Percentiles rank a stretch among this genome's conserved stretches.
Evolutionary conservation across 2,888 invertebrate genomes (phyloP).

Genomic region (Onthophagus sagittarius): DNA sequence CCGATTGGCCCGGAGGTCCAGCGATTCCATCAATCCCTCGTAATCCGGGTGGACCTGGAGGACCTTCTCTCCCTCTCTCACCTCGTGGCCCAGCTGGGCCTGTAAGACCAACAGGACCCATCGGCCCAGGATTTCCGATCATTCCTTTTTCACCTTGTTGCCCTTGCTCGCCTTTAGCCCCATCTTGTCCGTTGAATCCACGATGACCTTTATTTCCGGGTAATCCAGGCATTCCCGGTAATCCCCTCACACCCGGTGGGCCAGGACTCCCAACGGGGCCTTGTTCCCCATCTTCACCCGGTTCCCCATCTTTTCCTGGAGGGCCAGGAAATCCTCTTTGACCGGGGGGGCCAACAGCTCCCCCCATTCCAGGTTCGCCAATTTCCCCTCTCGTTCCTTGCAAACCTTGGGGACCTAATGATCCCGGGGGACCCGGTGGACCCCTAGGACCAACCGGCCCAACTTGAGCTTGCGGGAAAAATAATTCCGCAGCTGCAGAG

Average conservation of each 20-base stretch:
- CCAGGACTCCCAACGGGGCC: conserved; percentile 71
- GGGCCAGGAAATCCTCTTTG: conserved; percentile 65
- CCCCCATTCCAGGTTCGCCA: conserved; percentile 70
- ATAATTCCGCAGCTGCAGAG: conserved; percentile 52
- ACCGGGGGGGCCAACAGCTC: conserved; percentile 56
- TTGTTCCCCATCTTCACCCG: conserved; percentile 76
- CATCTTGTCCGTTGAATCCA: conserved; percentile 75
- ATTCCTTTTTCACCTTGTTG: conserved; percentile 71
- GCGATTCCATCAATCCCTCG: conserved; percentile 75
- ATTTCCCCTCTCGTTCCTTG: conserved; percentile 78
- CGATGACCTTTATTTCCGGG: conserved; percentile 81
- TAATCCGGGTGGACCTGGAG: conserved; percentile 71
- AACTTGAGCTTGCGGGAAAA: conserved; percentile 75
- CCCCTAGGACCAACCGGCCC: conserved; percentile 80
- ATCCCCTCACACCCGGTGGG: conserved; percentile 69
- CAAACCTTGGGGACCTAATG: conserved; percentile 74
- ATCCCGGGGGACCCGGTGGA: conserved; percentile 61
- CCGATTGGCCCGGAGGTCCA: conserved; percentile 76
- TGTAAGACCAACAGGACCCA: conserved; percentile 67
- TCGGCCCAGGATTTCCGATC: conserved; percentile 62
- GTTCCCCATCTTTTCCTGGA: conserved; percentile 73
- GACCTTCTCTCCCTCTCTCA: conserved; percentile 80
- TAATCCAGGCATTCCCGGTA: conserved; percentile 70
- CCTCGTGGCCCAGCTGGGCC: conserved; percentile 78
- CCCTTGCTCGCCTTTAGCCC: conserved; percentile 78